phyloP scores from a whole-genome alignment of 2,888 invertebrate species.

The Heliconius charithonia region DNA sequence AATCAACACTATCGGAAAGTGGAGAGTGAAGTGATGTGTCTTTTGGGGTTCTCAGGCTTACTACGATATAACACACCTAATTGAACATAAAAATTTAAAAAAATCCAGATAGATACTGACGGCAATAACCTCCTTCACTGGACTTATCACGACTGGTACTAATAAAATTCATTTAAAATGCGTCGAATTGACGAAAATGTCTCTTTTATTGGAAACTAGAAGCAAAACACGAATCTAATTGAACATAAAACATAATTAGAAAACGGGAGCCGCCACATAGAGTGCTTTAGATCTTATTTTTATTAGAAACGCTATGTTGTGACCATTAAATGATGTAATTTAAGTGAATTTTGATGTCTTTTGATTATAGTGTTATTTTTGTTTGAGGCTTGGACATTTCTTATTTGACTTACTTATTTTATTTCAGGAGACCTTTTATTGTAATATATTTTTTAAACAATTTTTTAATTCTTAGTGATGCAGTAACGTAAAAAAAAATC shows the following conservation, averaged over 20 bases:
- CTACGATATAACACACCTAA: not conserved
- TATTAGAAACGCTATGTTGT: constrained; percentile 38
- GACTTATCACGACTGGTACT: constrained; percentile 56
- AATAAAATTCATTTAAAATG: constrained; percentile 61
- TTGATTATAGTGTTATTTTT: not conserved
- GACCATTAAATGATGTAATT: constrained; percentile 24
- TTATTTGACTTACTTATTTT: not conserved
- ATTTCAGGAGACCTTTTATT: not conserved
- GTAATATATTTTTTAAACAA: not conserved
- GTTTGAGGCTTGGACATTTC: not conserved
- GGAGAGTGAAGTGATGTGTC: not conserved
- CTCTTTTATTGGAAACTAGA: constrained; percentile 58
- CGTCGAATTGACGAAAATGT: constrained; percentile 58
- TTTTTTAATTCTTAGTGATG: too few species aligned
- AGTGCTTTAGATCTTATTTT: constrained; percentile 49
- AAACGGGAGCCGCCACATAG: constrained; percentile 60
- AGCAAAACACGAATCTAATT: constrained; percentile 61
- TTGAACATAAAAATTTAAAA: not conserved
- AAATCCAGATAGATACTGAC: not conserved
- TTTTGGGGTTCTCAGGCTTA: not conserved
- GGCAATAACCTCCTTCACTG: constrained; percentile 48
- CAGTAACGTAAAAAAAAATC: not conserved
- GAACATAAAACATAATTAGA: constrained; percentile 63
- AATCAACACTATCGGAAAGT: not conserved
- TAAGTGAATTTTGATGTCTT: constrained; percentile 22